Base-by-base conservation (phyloP, 2,797 vertebrate species). In the Urocyon cinereoargenteus region DNA sequence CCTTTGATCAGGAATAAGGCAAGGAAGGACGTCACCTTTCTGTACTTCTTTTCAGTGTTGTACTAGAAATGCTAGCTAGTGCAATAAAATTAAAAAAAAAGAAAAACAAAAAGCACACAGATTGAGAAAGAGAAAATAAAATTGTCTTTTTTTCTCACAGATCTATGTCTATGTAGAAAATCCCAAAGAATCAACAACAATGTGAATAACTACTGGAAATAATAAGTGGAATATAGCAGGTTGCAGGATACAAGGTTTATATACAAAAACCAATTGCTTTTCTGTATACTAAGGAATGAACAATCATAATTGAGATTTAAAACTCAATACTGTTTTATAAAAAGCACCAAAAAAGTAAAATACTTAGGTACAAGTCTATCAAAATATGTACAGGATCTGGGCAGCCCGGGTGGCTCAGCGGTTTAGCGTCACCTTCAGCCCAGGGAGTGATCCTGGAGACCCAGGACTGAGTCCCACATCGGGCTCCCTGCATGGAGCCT, bases 221-320 rank as follows among this genome's bases (percentile, higher is more conserved):
- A 94, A 66, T 95, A 75, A 88, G 34, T 90, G 36, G 26, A 86
- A 49, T 86, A 68, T 73, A 95, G 68, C 14, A 62, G 11, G 15
- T 95, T 95, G 40, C 40, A 90, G 14, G 40, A 82, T 93, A 49
- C n/a, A 91, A 82, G 36, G 6, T 77, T 93, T 91, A 81, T 90
- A 78, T 77, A 24, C 53, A 72, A 68, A 96, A 85, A 51, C 73
- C 16, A 62, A 1, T 68, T 96, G 40, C 19, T 93, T 96, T 92
- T 40, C 62, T 94, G 5, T 78, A 79, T 94, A 75, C 31, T 34
- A 86, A 86, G 57, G 86, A 90, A 66, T 86, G 34, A 91, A 72
- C 6, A 91, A 64, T 83, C 95, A 22, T 45, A 81, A 70, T 72
- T 40, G 14, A 96, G 88, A 82, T 96, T 79, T 73, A 96, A 73